Base-by-base conservation (phyloP, 2,113 vertebrate genomes). In the Zosterops pallidus region DNA sequence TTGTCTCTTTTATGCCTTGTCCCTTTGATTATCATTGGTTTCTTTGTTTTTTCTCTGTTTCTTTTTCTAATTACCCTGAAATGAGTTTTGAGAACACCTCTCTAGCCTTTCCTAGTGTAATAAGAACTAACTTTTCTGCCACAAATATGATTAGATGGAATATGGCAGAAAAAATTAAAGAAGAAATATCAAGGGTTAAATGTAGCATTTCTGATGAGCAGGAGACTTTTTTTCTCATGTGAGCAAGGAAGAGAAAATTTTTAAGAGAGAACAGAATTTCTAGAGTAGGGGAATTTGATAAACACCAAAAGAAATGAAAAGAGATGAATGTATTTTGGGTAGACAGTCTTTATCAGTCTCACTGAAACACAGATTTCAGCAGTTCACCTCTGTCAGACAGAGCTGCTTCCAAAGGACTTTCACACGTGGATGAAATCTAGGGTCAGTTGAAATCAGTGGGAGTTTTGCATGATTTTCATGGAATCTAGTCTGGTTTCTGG, bases 111-210 rank as follows among this genome's bases (percentile, higher is more conserved):
- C 63, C 24, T 81, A 56, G 59, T 78, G n/a, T 63, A 86, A 21
- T 74, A 90, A 71, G 84, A 97, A 83, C 16, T 69, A 85, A 94
- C 47, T 88, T 90, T 91, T 75, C 82, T 84, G 70, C 35, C 37
- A 55, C 49, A 93, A 92, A 92, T 44, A 55, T 91, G 9, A 26
- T 91, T 24, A 37, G 76, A 44, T 35, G 24, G 11, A 84, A 35
- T 89, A 92, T 44, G 19, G 67, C 94, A 95, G 80, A 86, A 19
- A 23, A 78, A 77, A 94, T 94, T 95, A 95, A 95, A 90, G 75
- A 92, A 96, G 75, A 84, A 94, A 62, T 93, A 94, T 86, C 47
- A 83, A 95, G 96, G 65, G 72, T 91, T 84, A 93, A 88, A 50
- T 60, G 46, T 50, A 83, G 37, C 50, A 81, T 70, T 96, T 76